Conservation (phyloP, 1,140 invertebrate genomes). For the Alviniconcha marisindica region DNA sequence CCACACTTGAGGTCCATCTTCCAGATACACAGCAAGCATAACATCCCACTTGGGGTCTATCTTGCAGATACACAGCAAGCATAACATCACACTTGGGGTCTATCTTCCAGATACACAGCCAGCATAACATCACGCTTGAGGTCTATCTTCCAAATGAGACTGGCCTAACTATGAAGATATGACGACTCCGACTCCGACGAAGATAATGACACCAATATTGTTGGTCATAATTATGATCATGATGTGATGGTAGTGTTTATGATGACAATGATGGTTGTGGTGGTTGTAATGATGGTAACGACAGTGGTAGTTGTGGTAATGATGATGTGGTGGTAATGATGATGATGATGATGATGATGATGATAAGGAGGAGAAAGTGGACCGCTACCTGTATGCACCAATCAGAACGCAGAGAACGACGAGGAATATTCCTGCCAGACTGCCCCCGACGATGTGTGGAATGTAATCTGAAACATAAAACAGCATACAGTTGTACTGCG, state of each 20-base stretch:
- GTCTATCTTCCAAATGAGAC: too few species aligned
- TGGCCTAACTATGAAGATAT: slow-evolving; percentile 78
- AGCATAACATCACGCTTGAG: too few species aligned
- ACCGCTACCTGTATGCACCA: slow-evolving; percentile 83
- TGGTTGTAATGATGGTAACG: neutral
- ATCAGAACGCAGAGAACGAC: slow-evolving; percentile 87
- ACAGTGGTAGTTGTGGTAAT: too few species aligned
- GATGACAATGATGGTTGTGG: neutral
- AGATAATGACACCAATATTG: slow-evolving; percentile 34
- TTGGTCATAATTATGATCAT: slow-evolving; percentile 40
- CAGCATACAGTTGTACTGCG: too few species aligned
- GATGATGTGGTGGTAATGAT: too few species aligned
- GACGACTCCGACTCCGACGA: slow-evolving; percentile 35
- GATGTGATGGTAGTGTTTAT: slow-evolving; percentile 37
- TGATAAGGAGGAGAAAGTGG: too few species aligned
- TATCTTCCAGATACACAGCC: too few species aligned
- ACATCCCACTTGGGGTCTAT: too few species aligned
- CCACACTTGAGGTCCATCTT: too few species aligned
- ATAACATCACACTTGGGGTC: too few species aligned
- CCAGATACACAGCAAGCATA: too few species aligned
- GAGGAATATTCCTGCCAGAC: slow-evolving; percentile 85
- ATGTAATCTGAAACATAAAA: slow-evolving; percentile 82
- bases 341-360: neutral
- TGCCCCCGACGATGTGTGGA: slow-evolving; percentile 85
- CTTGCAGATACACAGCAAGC: too few species aligned